Evolutionary conservation across 2,113 vertebrate genomes (phyloP).

Genomic region (Phycodurus eques): DNA sequence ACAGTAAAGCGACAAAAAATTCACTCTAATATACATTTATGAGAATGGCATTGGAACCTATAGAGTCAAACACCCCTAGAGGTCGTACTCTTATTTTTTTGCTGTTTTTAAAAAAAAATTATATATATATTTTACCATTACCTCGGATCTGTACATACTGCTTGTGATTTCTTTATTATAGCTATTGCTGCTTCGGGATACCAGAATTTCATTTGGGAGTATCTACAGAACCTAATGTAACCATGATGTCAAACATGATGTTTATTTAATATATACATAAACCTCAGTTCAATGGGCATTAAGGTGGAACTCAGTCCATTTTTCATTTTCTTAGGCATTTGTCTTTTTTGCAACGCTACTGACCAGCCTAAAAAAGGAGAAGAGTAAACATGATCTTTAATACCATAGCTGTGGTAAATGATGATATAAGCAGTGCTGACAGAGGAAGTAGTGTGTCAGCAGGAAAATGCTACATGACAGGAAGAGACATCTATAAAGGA

Average conservation of each 20-base stretch:
- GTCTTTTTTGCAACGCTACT: neutral
- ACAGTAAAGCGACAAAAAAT: neutral
- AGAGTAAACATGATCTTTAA: slow-evolving; percentile 28
- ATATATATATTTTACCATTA: neutral
- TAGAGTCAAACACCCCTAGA: neutral
- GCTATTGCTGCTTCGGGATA: neutral
- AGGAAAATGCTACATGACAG: slow-evolving; percentile 73
- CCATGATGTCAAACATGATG: neutral
- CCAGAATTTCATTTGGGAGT: neutral
- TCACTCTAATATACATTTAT: neutral
- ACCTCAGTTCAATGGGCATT: neutral
- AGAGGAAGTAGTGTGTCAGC: slow-evolving; percentile 62
- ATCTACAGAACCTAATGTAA: neutral
- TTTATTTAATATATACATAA: neutral
- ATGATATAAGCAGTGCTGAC: slow-evolving; percentile 69
- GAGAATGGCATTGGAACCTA: neutral
- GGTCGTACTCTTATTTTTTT: neutral
- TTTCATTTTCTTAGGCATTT: neutral
- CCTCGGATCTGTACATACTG: neutral
- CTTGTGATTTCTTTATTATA: neutral
- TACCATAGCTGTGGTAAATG: slow-evolving; percentile 59
- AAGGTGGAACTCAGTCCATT: neutral
- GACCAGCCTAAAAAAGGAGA: neutral
- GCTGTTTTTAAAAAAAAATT: neutral
- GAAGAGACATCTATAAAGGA: slow-evolving; percentile 62